These are phyloP conservation scores for Orientallactaga sibirica DNA, from an alignment of 2,797 vertebrate genomes.

Conservation along the genomic window DNA sequence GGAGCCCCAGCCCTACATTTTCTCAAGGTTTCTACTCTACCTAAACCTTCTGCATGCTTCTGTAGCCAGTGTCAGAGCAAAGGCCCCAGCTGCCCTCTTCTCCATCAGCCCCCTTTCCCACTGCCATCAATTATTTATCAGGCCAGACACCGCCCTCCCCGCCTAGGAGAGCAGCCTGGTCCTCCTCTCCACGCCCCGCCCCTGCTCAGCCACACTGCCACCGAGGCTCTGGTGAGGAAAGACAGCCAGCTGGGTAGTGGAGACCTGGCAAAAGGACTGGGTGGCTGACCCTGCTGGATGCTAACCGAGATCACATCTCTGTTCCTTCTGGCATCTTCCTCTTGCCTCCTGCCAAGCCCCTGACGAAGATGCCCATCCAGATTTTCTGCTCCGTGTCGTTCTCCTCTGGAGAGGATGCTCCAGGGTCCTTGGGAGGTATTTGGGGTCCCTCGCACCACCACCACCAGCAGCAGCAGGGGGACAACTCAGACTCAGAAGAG, in stretches of 20 bases:
- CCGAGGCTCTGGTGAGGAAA: neutral
- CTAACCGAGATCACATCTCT: neutral
- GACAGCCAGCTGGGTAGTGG: neutral
- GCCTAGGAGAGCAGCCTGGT: constrained; percentile 16
- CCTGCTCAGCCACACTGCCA: constrained; percentile 54
- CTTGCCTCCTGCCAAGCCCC: constrained; percentile 84
- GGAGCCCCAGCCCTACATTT: neutral
- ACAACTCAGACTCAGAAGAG: constrained; percentile 85
- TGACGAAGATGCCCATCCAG: constrained; percentile 94
- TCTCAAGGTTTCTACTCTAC: neutral
- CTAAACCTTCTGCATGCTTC: neutral
- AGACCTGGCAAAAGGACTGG: neutral
- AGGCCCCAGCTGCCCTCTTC: neutral
- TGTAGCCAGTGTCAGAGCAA: neutral
- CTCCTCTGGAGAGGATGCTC: constrained; percentile 91
- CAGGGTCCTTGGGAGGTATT: constrained; percentile 2
- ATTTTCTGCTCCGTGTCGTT: constrained; percentile 98
- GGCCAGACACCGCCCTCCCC: constrained; percentile 23
- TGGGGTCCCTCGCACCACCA: constrained; percentile 55
- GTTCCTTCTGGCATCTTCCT: neutral
- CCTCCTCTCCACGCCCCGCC: constrained; percentile 54
- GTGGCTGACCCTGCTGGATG: neutral
- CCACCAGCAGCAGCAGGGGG: constrained; percentile 50
- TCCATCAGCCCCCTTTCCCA: constrained; percentile 28
- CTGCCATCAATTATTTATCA: constrained; percentile 76